A percentile compares a stretch with the other conserved stretches of the same genome.
phyloP scores from a whole-genome alignment of 2,888 invertebrate species.

The Xylophagus ater region DNA sequence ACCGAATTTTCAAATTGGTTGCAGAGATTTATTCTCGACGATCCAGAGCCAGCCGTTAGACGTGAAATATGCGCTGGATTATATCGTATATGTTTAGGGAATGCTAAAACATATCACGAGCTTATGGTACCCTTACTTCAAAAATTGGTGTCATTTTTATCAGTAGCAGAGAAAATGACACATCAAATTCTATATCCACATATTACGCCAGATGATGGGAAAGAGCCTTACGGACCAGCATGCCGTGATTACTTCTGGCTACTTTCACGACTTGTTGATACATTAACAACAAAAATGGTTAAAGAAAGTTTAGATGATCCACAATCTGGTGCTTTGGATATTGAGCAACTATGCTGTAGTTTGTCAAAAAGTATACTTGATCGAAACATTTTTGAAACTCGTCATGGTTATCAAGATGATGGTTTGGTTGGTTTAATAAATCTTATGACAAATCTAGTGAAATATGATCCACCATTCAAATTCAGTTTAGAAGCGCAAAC shows the following conservation, averaged over 20 bases:
- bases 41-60: constrained; percentile 83
- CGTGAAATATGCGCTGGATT: constrained; percentile 86
- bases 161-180: constrained; percentile 77
- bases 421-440: constrained; percentile 80
- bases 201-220: constrained; percentile 64
- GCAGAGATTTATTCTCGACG: constrained; percentile 74
- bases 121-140: constrained; percentile 69
- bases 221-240: constrained; percentile 89
- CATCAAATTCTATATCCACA: constrained; percentile 44
- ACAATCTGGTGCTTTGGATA: constrained; percentile 48
- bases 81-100: constrained; percentile 76
- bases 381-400: constrained; percentile 71
- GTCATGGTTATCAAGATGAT: constrained; percentile 79
- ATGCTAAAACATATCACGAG: constrained; percentile 43
- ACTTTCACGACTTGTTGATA: constrained; percentile 77
- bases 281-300: constrained; percentile 66
- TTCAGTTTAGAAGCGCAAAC: constrained; percentile 59
- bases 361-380: constrained; percentile 63
- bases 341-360: constrained; percentile 63
- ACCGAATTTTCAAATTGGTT: constrained; percentile 69
- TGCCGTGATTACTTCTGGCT: constrained; percentile 93
- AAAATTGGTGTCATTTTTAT: constrained; percentile 67
- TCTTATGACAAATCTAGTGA: constrained; percentile 75
- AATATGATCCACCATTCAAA: constrained; percentile 81
- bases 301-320: constrained; percentile 50